These are phyloP conservation scores for Halcyon leucocephala DNA, from an alignment of 2,797 vertebrate genomes.

Conservation along the genomic window DNA sequence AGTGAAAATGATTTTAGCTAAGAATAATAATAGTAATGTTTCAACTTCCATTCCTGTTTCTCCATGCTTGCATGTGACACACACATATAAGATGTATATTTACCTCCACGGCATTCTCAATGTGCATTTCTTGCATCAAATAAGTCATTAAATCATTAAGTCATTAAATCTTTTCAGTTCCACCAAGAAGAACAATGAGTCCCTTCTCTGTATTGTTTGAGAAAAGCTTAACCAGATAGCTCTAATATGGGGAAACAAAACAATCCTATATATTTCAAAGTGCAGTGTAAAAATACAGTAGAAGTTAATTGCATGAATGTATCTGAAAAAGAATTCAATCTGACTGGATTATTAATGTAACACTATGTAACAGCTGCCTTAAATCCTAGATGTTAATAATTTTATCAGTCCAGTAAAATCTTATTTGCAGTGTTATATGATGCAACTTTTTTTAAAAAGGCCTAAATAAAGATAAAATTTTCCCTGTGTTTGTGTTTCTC, in stretches of 20 bases:
- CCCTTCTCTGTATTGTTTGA: conserved; percentile 39
- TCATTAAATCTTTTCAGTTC: conserved; percentile 33
- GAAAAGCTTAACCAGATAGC: conserved; percentile 33
- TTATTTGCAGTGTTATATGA: conserved; percentile 27
- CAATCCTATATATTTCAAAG: background rate
- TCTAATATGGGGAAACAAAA: background rate
- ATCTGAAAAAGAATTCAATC: background rate
- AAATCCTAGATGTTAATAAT: conserved; percentile 32
- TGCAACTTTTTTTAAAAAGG: conserved; percentile 43
- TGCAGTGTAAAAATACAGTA: background rate
- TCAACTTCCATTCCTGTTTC: background rate
- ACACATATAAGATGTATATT: conserved; percentile 11
- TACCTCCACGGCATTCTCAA: conserved; percentile 8
- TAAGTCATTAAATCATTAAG: conserved; percentile 23
- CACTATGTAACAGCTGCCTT: conserved; percentile 55
- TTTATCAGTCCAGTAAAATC: conserved; percentile 15
- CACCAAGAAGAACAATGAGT: conserved; percentile 28
- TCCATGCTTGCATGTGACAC: conserved; percentile 47
- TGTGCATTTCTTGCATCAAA: background rate
- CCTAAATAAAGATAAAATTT: conserved; percentile 68
- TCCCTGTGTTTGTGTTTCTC: background rate
- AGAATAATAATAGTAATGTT: background rate
- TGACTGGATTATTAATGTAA: conserved; percentile 42
- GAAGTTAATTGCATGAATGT: conserved; percentile 21
- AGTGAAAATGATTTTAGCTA: conserved; percentile 36